These are phyloP conservation scores for Sebastes paucispinis DNA, from an alignment of 2,797 vertebrate genomes.

Conservation along the genomic window DNA sequence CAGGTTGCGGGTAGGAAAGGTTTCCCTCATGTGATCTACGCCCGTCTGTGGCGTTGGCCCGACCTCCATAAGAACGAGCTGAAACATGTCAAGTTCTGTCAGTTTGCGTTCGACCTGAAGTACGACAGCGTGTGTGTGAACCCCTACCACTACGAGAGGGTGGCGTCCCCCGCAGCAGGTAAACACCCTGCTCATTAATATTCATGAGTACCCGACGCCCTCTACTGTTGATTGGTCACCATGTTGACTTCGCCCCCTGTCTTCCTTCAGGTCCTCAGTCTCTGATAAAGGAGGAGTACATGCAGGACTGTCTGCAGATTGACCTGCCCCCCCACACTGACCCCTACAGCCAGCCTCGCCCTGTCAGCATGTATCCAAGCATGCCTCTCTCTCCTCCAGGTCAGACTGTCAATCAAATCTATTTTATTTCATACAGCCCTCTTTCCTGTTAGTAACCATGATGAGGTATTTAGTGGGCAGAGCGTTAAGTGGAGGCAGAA, in stretches of 20 bases:
- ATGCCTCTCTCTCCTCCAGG: conserved; percentile 77
- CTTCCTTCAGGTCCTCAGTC: conserved; percentile 56
- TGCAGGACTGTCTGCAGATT: conserved; percentile 80
- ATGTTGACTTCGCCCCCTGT: background rate
- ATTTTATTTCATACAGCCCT: background rate
- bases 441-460: too few species aligned
- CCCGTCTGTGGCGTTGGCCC: conserved; percentile 86
- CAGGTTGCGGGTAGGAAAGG: conserved; percentile 86
- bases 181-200: background rate
- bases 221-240: background rate
- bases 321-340: conserved; percentile 72
- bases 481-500: too few species aligned
- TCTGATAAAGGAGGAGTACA: conserved; percentile 82
- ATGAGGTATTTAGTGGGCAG: too few species aligned
- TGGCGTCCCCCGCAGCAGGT: conserved; percentile 82
- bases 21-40: conserved; percentile 86
- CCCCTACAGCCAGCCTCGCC: conserved; percentile 61
- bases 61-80: conserved; percentile 89
- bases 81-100: conserved; percentile 85
- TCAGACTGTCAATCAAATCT: background rate
- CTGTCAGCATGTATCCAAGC: conserved; percentile 67
- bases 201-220: background rate
- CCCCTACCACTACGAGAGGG: conserved; percentile 87
- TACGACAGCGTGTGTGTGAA: conserved; percentile 87
- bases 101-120: conserved; percentile 88